These are phyloP conservation scores for Brachionus paranguensis DNA, from an alignment of 1,140 invertebrate genomes.

Conservation along the genomic window DNA sequence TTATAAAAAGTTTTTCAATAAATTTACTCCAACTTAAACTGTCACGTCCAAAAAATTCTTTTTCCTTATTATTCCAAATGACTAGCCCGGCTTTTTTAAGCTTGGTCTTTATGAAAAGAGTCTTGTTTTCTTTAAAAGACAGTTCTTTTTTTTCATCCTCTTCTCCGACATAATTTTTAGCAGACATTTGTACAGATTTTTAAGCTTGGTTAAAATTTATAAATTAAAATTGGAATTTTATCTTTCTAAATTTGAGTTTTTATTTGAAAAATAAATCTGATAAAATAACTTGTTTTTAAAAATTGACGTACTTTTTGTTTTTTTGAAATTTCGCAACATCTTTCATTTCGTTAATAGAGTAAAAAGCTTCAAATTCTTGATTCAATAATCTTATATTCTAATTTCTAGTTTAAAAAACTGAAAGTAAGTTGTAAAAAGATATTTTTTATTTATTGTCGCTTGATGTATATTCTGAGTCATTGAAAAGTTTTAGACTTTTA, in stretches of 20 bases:
- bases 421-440: background rate
- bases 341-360: background rate
- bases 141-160: background rate
- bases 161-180: background rate
- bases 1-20: background rate
- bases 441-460: background rate
- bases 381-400: background rate
- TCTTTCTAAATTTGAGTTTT: background rate
- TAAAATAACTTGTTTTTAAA: background rate
- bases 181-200: background rate
- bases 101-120: background rate
- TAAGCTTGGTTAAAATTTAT: background rate
- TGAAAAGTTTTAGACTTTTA: background rate
- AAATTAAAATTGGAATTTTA: background rate
- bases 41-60: conserved; percentile 17
- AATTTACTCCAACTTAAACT: background rate
- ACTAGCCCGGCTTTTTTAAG: background rate
- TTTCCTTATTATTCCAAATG: conserved; percentile 18
- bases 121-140: background rate
- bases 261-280: background rate
- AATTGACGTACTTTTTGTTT: background rate
- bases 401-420: background rate
- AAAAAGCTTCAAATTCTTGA: background rate
- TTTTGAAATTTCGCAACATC: background rate
- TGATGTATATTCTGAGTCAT: background rate